These are phyloP conservation scores for Erythrocebus patas DNA, from an alignment of 2,113 vertebrate genomes.

Conservation along the genomic window DNA sequence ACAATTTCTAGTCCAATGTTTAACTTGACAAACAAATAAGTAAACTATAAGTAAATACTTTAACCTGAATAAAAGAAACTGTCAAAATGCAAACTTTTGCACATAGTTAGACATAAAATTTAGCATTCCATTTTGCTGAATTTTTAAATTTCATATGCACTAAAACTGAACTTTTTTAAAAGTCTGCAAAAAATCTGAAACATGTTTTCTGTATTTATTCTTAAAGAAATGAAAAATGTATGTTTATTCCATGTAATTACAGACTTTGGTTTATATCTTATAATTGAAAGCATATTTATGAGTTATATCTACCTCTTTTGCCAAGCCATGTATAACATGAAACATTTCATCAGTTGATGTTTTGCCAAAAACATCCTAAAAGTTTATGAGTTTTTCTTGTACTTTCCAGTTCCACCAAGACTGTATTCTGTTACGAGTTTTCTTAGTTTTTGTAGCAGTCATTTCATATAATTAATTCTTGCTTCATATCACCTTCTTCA, in stretches of 20 bases:
- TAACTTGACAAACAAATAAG: conserved; percentile 27
- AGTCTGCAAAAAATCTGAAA: background rate
- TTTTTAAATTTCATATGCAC: background rate
- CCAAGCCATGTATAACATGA: too few relatives aligned
- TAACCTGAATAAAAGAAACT: conserved; percentile 7
- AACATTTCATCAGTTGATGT: too few relatives aligned
- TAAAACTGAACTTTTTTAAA: background rate
- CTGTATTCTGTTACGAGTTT: too few relatives aligned
- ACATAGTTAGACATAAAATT: background rate
- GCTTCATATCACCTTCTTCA: too few relatives aligned
- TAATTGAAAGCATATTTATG: conserved; percentile 16
- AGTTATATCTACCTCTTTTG: background rate
- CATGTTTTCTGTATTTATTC: background rate
- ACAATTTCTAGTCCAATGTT: conserved; percentile 46
- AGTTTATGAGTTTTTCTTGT: too few relatives aligned
- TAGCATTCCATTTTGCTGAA: conserved; percentile 38
- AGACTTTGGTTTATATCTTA: background rate
- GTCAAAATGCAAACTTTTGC: conserved; percentile 31
- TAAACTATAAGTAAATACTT: background rate
- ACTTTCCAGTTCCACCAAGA: too few relatives aligned
- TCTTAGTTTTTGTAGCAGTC: too few relatives aligned
- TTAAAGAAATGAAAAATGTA: background rate
- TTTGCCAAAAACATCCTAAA: too few relatives aligned
- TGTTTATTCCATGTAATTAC: background rate
- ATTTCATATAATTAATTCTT: too few relatives aligned